Percentiles rank a stretch among this genome's conserved stretches.
Conservation (phyloP, 2,113 vertebrate genomes). For the Ardeotis arabs region DNA sequence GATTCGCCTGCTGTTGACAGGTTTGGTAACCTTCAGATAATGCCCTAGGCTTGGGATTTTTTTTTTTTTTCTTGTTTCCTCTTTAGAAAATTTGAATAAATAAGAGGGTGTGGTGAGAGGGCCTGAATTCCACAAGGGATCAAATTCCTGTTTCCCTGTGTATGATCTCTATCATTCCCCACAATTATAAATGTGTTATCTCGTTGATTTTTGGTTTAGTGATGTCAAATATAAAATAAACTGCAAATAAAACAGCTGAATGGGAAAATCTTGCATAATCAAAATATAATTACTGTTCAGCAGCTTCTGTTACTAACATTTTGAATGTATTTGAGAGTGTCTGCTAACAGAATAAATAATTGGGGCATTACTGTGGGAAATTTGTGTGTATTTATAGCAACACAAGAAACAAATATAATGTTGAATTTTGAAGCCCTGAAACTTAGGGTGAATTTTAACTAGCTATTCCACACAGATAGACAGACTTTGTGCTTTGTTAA, state of each 20-base stretch:
- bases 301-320: background rate
- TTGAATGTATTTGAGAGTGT: background rate
- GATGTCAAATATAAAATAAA: background rate
- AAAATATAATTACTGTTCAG: background rate
- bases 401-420: background rate
- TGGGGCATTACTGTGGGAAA: background rate
- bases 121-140: conserved; percentile 29
- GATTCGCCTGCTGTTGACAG: background rate
- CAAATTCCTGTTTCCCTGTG: background rate
- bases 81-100: conserved; percentile 55
- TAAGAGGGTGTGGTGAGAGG: conserved; percentile 35
- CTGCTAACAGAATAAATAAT: background rate
- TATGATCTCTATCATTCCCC: background rate
- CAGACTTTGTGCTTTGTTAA: background rate
- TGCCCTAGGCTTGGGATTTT: conserved; percentile 42
- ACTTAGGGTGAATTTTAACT: background rate
- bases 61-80: conserved; percentile 43
- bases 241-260: background rate
- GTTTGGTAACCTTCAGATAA: conserved; percentile 12
- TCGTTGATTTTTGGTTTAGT: background rate
- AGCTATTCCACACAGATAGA: background rate
- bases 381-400: background rate
- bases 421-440: background rate
- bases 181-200: background rate
- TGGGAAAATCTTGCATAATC: background rate